Evolutionary conservation across 2,888 invertebrate species (phyloP).

Genomic region (Brachypalpus laphriformis): DNA sequence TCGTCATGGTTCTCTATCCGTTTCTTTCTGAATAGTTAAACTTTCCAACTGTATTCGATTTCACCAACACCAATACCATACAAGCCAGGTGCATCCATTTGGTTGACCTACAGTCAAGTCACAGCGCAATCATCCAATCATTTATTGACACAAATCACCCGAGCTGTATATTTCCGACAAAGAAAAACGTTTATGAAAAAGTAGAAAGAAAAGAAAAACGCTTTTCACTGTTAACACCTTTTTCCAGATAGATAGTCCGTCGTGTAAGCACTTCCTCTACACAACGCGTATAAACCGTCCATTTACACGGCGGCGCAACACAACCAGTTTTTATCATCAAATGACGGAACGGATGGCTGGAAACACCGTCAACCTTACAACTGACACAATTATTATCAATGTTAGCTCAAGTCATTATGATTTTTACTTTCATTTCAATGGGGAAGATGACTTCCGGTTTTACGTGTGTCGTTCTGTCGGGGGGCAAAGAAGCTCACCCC

Average conservation of each 20-base stretch:
- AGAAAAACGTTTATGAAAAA: not conserved
- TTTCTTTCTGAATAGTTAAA: too few relatives aligned
- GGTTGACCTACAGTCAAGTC: not conserved
- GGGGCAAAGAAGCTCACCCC: not conserved
- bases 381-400: conserved; percentile 72
- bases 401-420: conserved; percentile 58
- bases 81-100: not conserved
- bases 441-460: conserved; percentile 51
- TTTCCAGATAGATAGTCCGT: not conserved
- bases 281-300: conserved; percentile 7
- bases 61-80: too few relatives aligned
- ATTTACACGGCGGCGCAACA: not conserved
- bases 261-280: conserved; percentile 19
- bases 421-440: conserved; percentile 68
- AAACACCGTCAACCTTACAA: conserved; percentile 40
- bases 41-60: not conserved
- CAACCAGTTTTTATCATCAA: conserved; percentile 39
- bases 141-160: not conserved
- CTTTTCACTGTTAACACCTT: conserved; percentile 48
- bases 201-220: not conserved
- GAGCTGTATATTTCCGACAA: conserved; percentile 22
- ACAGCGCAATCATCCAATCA: not conserved
- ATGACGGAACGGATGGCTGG: conserved; percentile 22
- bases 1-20: too few relatives aligned
- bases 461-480: not conserved